Base-by-base conservation (phyloP, 2,888 invertebrate species). In the Priocnemis perturbator region DNA sequence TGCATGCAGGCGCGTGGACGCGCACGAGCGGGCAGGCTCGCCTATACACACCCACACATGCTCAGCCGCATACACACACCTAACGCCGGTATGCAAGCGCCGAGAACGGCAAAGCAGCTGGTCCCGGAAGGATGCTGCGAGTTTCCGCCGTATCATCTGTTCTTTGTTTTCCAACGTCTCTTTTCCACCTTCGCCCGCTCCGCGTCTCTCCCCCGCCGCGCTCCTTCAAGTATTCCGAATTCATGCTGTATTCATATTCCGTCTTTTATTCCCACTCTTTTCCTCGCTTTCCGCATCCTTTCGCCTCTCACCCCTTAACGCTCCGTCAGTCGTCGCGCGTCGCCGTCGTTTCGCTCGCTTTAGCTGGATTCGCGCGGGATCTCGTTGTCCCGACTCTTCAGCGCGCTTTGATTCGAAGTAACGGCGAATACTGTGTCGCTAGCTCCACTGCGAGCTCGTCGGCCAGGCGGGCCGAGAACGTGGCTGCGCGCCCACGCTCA, bases 371-470 rank as follows among this genome's bases (percentile, higher is more conserved):
- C 37, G 37, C 7, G 37, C 37, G 37, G 14, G 7, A 37, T 37
- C 37, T 37, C 37, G 37, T 26, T 26, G 26, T 37, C 55, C 19
- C 17, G 44, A 19, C n/a, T 26, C 45, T 55, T 50, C 21, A 57
- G 52, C 52, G 67, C 68, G 48, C 57, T 67, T 55, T 69, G 63
- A 74, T 78, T 74, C 62, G 52, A 50, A 62, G 61, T 66, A 65
- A 55, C 67, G 59, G 64, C 67, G 64, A 68, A 68, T 70, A 68
- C 65, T 65, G 66, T 65, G 66, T 56, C 61, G 52, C 60, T 37
- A 37, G 4, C 7, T 37, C 14, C 37, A 3, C 50, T 61, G 26
- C 50, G 50, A 19, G 37, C n/a, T 37, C 4, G 37, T 3, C 1
- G 37, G 37, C 1, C 37, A 26, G 26, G 11, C 4, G 2, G 14